These are phyloP conservation scores for Amblyopsis rosae DNA, from an alignment of 2,113 vertebrate genomes.

Conservation along the genomic window DNA sequence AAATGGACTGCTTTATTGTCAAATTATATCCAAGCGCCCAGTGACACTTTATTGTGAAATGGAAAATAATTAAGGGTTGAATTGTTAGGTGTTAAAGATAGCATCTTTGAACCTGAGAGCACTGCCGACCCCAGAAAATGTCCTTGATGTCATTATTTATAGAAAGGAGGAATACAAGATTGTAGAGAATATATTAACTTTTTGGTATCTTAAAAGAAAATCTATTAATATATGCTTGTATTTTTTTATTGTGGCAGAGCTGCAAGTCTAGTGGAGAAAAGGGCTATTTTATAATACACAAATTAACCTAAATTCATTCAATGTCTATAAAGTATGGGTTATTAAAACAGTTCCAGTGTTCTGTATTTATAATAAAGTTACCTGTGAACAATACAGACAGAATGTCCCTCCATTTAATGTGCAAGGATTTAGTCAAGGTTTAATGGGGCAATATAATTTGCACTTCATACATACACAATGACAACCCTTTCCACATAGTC, in stretches of 20 bases:
- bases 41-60: conserved; percentile 3
- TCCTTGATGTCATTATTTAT: conserved; percentile 12
- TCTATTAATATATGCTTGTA: conserved; percentile 12
- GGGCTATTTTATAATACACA: conserved; percentile 55
- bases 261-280: conserved; percentile 28
- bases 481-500: neutral
- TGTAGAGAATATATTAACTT: neutral
- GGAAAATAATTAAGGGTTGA: conserved; percentile 20
- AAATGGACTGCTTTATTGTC: too few species aligned
- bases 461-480: conserved; percentile 49
- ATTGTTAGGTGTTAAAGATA: conserved; percentile 12
- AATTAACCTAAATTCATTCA: conserved; percentile 8
- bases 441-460: conserved; percentile 30
- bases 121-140: conserved; percentile 40
- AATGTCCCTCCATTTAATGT: neutral
- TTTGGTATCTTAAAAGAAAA: conserved; percentile 15
- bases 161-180: conserved; percentile 12
- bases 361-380: conserved; percentile 69
- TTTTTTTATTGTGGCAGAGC: conserved; percentile 30
- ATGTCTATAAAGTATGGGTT: conserved; percentile 11
- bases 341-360: conserved; percentile 1
- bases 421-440: neutral
- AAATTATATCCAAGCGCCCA: neutral
- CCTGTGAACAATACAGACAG: conserved; percentile 19
- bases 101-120: conserved; percentile 36